Percentiles rank a stretch among this genome's conserved stretches.
Evolutionary conservation across 2,888 invertebrate genomes (phyloP).

Genomic region (Melinaea marsaeus): DNA sequence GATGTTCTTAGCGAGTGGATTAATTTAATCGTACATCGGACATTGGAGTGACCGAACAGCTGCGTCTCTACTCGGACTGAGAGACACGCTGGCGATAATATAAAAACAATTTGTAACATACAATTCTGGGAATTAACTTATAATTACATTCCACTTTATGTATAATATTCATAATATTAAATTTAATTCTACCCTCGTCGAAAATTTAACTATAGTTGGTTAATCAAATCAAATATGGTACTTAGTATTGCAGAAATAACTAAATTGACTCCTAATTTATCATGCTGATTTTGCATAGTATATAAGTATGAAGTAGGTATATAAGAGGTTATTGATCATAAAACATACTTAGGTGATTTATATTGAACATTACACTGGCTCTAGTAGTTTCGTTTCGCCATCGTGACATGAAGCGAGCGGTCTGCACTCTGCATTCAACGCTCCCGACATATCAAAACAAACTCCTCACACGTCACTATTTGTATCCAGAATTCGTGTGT

Average conservation of each 20-base stretch:
- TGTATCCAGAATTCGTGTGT: conserved; percentile 55
- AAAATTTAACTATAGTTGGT: too few species aligned
- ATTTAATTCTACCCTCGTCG: too few species aligned
- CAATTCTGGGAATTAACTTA: conserved; percentile 24
- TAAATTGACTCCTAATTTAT: too few species aligned
- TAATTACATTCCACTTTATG: conserved; percentile 9
- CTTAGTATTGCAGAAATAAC: too few species aligned
- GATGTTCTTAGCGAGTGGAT: conserved; percentile 61
- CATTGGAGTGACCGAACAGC: conserved; percentile 15
- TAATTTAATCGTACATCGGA: conserved; percentile 55
- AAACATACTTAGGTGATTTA: background rate
- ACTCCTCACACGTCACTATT: conserved; percentile 57
- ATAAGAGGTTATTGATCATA: background rate
- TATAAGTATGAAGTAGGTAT: background rate
- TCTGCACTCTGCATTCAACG: conserved; percentile 44
- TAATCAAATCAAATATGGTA: too few species aligned
- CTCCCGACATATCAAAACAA: conserved; percentile 72
- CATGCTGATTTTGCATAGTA: too few species aligned
- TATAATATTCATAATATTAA: too few species aligned
- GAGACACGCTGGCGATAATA: conserved; percentile 24
- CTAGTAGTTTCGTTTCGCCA: conserved; percentile 35
- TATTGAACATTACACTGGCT: conserved; percentile 15
- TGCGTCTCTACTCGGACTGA: conserved; percentile 18
- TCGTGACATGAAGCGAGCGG: conserved; percentile 60
- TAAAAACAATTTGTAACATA: conserved; percentile 25